Base-by-base conservation (phyloP, 2,888 invertebrate species). In the Ophioninae sp. region DNA sequence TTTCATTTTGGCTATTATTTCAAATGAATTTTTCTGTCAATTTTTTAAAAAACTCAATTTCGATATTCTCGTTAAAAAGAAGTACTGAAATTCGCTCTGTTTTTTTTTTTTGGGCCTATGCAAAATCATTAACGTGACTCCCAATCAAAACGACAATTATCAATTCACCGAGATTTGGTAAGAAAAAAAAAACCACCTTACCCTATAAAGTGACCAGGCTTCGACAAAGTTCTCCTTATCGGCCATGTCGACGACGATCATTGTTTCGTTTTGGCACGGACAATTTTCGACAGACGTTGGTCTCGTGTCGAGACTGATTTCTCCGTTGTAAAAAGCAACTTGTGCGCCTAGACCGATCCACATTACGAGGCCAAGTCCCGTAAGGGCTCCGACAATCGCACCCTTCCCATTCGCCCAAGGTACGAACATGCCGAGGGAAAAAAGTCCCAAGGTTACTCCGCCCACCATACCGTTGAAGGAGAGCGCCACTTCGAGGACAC, bases 401-500 rank as follows among this genome's bases (percentile, higher is more conserved):
- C 96, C 96, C 95, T 96, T 97, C 21, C 96, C 94, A 91, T 98
- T 98, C 3, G 97, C 96, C 95, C 96, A 96, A 0, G 98, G 98
- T 87, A 98, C 96, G 87, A 97, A 96, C 95, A 98, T 97, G 78
- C 98, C 98, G 30, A 98, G 93, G 0, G 97, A 95, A 91, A 98
- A 98, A 5, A 98, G 94, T 0, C 98, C 98, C 30, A 98, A 93
- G 0, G 97, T 96, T 0, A 98, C 96, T 2, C 98, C 98, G 2
- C 98, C 97, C 37, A 97, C 96, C 94, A 98, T 96, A 0, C 98
- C 98, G 90, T 98, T 97, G 89, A 98, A 96, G 68, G 97, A 97
- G 0, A 98, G 93, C 0, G 98, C 97, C 0, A 97, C 96, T 94
- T 94, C 88, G 85, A 99, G 94, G 61, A 99, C 96, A 7, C 97